These are phyloP conservation scores for Lasioglossum albipes DNA, from an alignment of 1,140 invertebrate genomes.

Conservation along the genomic window DNA sequence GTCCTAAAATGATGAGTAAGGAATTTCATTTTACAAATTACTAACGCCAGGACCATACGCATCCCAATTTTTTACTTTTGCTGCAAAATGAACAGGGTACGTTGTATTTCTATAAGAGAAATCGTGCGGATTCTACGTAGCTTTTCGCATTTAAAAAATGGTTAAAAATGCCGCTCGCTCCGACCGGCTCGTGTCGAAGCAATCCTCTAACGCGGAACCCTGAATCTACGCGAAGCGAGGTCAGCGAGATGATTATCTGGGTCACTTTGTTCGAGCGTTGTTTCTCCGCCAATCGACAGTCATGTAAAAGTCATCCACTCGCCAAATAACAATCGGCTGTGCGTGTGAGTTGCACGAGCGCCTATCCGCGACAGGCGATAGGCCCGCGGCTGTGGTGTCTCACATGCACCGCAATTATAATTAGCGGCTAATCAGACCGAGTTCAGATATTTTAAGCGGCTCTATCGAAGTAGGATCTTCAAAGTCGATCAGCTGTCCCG, in stretches of 20 bases:
- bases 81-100: no score
- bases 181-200: no score
- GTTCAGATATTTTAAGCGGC: constrained; percentile 55
- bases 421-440: constrained; percentile 69
- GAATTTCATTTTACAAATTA: no score
- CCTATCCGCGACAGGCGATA: constrained; percentile 8
- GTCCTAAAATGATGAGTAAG: no score
- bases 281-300: constrained; percentile 40
- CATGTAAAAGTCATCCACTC: constrained; percentile 36
- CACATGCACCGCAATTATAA: constrained; percentile 62
- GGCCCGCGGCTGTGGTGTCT: background rate
- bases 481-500: constrained; percentile 52
- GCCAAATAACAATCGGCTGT: constrained; percentile 27
- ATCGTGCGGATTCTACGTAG: no score
- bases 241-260: constrained; percentile 13
- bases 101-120: no score
- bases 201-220: background rate
- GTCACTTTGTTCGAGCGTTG: constrained; percentile 21
- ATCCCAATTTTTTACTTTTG: no score
- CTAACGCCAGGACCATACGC: no score
- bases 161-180: no score
- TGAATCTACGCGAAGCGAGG: background rate
- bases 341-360: constrained; percentile 29
- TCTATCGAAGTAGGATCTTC: constrained; percentile 51
- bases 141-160: no score